These are phyloP conservation scores for Zosterops hypoxanthus DNA, from an alignment of 2,113 vertebrate genomes.

Conservation along the genomic window DNA sequence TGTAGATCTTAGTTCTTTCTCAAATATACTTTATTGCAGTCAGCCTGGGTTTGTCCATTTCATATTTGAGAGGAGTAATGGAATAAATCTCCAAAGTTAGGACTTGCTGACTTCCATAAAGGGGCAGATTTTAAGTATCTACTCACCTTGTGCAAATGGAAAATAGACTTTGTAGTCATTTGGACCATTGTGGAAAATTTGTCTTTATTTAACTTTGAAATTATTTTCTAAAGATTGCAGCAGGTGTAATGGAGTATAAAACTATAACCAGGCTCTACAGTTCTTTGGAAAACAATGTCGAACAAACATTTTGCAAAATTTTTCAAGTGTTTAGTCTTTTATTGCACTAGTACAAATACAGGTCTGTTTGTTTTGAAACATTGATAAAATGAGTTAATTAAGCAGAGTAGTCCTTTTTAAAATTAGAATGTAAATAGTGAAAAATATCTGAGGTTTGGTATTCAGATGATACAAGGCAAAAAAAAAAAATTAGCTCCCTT, in stretches of 20 bases:
- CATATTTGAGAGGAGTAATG: neutral
- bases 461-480: neutral
- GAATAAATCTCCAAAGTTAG: neutral
- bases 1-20: neutral
- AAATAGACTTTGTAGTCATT: neutral
- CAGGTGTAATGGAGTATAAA: neutral
- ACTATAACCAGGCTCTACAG: neutral
- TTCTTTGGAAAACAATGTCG: neutral
- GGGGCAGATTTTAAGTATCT: neutral
- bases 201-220: neutral
- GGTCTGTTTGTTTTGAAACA: constrained; percentile 16
- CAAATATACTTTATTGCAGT: neutral
- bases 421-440: constrained; percentile 9
- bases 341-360: neutral
- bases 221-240: neutral
- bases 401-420: neutral
- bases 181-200: neutral
- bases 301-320: neutral
- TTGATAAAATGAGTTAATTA: neutral
- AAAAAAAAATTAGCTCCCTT: neutral
- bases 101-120: neutral
- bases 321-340: neutral
- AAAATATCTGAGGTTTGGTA: neutral
- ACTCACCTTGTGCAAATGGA: neutral
- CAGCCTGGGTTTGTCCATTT: neutral